Percentiles rank a stretch among this genome's conserved stretches.
Conservation (phyloP, 2,888 invertebrate species). For the Brenthis ino region DNA sequence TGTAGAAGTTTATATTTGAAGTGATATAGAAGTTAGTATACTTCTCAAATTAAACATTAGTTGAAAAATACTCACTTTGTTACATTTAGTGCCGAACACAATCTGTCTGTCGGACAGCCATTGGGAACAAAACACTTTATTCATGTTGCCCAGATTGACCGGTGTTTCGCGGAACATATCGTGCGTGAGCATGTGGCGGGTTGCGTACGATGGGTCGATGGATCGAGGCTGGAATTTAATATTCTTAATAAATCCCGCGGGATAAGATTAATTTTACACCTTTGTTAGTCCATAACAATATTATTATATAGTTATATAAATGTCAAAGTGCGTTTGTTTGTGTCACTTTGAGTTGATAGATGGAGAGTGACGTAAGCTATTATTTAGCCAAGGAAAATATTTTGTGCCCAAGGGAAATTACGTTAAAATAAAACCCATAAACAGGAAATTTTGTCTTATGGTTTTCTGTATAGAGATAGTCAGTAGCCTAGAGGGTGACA, state of each 20-base stretch:
- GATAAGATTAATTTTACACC: too few species aligned
- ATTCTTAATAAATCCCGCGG: background rate
- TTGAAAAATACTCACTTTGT: conserved; percentile 85
- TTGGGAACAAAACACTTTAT: conserved; percentile 97
- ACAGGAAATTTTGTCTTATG: too few species aligned
- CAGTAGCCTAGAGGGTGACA: too few species aligned
- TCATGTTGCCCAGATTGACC: conserved; percentile 91
- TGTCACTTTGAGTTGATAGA: background rate
- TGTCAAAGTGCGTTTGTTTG: too few species aligned
- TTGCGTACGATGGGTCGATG: conserved; percentile 90
- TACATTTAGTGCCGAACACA: conserved; percentile 98
- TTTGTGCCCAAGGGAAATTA: too few species aligned
- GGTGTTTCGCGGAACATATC: conserved; percentile 94
- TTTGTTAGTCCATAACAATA: too few species aligned
- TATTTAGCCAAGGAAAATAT: too few species aligned
- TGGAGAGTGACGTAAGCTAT: too few species aligned
- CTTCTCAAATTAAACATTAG: background rate
- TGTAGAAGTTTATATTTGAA: too few species aligned
- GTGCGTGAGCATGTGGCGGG: conserved; percentile 93
- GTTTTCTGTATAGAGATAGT: too few species aligned
- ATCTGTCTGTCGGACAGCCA: conserved; percentile 98
- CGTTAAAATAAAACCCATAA: too few species aligned
- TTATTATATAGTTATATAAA: too few species aligned
- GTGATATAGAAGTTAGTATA: background rate
- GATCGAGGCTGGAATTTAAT: conserved; percentile 73